Conservation (phyloP, 2,888 invertebrate genomes). For the Sipunculus nudus region DNA sequence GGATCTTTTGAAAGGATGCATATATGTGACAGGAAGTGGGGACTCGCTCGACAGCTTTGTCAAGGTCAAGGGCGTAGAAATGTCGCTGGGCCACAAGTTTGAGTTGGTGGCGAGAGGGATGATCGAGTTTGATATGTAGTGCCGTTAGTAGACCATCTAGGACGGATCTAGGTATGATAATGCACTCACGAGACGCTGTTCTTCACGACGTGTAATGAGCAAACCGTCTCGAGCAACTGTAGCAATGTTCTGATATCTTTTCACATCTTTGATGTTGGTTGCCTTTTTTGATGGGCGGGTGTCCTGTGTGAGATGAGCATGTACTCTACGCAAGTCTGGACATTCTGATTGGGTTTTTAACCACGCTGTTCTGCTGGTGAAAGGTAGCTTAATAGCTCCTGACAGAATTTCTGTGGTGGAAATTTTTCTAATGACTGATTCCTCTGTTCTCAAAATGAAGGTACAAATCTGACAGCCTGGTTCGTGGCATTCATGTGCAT, state of each 20-base stretch:
- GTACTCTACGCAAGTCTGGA: background rate
- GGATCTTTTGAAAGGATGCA: too few species aligned
- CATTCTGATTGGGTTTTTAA: background rate
- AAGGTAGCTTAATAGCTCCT: slow-evolving; percentile 22
- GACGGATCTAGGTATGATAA: slow-evolving; percentile 16
- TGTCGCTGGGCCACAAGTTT: too few species aligned
- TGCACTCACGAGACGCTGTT: slow-evolving; percentile 17
- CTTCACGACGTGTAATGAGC: slow-evolving; percentile 22
- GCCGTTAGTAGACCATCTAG: slow-evolving; percentile 4
- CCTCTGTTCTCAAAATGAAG: slow-evolving; percentile 16
- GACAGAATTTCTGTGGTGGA: slow-evolving; percentile 18
- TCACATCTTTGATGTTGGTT: slow-evolving; percentile 39
- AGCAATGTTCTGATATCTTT: slow-evolving; percentile 32
- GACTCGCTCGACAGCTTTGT: too few species aligned
- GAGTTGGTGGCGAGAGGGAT: too few species aligned
- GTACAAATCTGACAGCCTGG: background rate
- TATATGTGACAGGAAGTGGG: too few species aligned
- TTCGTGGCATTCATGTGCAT: background rate
- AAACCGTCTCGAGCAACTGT: slow-evolving; percentile 39
- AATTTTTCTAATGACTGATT: slow-evolving; percentile 33
- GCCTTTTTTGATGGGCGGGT: slow-evolving; percentile 28
- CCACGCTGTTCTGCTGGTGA: slow-evolving; percentile 33
- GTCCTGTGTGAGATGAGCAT: slow-evolving; percentile 3
- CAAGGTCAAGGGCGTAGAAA: too few species aligned
- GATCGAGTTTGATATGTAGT: slow-evolving; percentile 29